Evolutionary conservation across 2,888 invertebrate genomes (phyloP), one percentile per base, ranked within the genome.

Genomic region (Petrophora chlorosata): DNA sequence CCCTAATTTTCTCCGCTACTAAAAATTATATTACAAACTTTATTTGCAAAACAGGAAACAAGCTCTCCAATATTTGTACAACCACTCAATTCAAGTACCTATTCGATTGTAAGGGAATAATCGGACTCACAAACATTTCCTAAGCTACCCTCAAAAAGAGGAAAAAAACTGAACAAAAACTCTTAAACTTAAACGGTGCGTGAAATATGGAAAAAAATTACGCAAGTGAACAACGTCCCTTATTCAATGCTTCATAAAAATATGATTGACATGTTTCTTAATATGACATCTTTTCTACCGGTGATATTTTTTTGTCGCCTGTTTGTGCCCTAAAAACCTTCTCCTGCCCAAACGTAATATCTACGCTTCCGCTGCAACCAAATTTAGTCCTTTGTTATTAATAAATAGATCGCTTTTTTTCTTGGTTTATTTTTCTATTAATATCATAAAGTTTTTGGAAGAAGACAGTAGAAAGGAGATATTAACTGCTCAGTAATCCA

Each of bases 221-320:
- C 86, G 84, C 86, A 87, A 89, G 85, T 84, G 85, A 86, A 85
- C 86, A 86, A 82, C 79, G 62, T 73, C 33, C 67, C 26, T n/a
- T 76, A 81, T 82, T 85, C 73, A 86, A 82, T 82, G 73, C 83
- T 76, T 87, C 86, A 89, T 88, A 89, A 87, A 89, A 90, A 86
- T 89, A 89, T 90, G 89, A 90, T 90, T 88, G 90, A 89, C 90
- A 86, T 86, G 82, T 90, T 90, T 82, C 82, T 87, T 90, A 90
- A 90, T 89, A 89, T 90, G 90, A 90, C 90, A 90, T 89, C 82
- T 85, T 82, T 82, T 82, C 70, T 72, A 79, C 79, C 88, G 85
- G 87, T 88, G 90, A 88, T 90, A 87, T 89, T 90, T 90, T 90
- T 89, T 89, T 88, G 87, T 87, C 88, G 81, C 83, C 70, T 66